Evolutionary conservation across 1,140 invertebrate genomes (phyloP), one percentile per base, ranked within the genome.

Genomic region (Panagrolaimus sp.): DNA sequence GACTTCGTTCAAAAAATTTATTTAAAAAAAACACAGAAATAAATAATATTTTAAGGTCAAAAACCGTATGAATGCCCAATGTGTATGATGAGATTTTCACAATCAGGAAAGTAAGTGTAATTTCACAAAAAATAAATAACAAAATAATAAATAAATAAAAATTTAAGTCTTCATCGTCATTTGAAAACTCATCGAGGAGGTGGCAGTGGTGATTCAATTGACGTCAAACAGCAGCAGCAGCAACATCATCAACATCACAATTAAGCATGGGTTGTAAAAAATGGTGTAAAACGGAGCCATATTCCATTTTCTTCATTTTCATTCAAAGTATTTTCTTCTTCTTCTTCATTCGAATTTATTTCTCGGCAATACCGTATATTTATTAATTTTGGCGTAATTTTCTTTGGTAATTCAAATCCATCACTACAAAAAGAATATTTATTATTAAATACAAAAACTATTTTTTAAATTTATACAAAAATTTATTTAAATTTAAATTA

Each of bases 1-100:
- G 24, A 89, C 91, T 72, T 90, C 90, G 1, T 92, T 93, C 73
- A 76, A 66, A 74, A n/a, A 2, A 5, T 72, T 48, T 21, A 26
- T 15, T 15, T 21, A 75, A 14, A 72, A 47, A 73, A 73, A 26
- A 68, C 10, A n/a, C 48, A 43, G 26, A 28, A 94, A 72, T 93
- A 91, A 70, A 91, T 91, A 43, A 91, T 92, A 81, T 96, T 98
- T 84, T 93, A 90, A 45, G 95, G 95, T 46, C 92, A 95, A 43
- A 91, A 93, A 79, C 92, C 95, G 70, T 93, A 91, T 84, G 89
- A 90, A 66, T 96, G 94, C 83, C 89, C 91, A 66, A 87, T 94
- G 12, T 96, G 93, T 85, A 86, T 93, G 69, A 87, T 94, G 45
- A 88, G 92, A 78, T 98, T 98, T 84, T 96, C 93, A 7, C 95